These are phyloP conservation scores for Lindbergichthys nudifrons DNA, from an alignment of 2,797 vertebrate genomes.

Conservation along the genomic window DNA sequence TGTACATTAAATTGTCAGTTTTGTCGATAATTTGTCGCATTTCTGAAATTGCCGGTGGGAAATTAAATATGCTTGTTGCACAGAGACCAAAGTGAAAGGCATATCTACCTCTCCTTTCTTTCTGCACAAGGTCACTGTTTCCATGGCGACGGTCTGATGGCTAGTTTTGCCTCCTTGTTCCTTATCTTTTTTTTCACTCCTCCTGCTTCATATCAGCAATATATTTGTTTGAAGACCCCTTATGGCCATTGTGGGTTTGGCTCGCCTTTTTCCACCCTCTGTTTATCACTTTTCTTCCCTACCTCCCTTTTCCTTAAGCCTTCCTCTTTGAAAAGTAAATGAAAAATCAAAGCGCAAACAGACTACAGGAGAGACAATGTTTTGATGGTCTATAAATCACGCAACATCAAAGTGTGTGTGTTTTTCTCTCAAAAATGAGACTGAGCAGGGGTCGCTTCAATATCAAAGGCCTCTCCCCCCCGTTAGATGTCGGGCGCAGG, in stretches of 20 bases:
- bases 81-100: slow-evolving; percentile 67
- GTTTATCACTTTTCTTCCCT: slow-evolving; percentile 56
- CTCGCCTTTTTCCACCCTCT: slow-evolving; percentile 15
- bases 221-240: slow-evolving; percentile 77
- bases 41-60: slow-evolving; percentile 46
- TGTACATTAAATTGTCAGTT: slow-evolving; percentile 2
- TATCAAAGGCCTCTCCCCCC: slow-evolving; percentile 74
- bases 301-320: slow-evolving; percentile 49
- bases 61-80: slow-evolving; percentile 72
- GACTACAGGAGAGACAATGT: slow-evolving; percentile 63
- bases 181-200: slow-evolving; percentile 72
- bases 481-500: slow-evolving; percentile 64
- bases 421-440: slow-evolving; percentile 69
- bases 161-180: slow-evolving; percentile 78
- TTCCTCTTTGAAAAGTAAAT: slow-evolving; percentile 67
- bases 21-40: slow-evolving; percentile 40
- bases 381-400: slow-evolving; percentile 73
- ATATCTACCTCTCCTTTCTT: slow-evolving; percentile 74
- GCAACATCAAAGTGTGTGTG: slow-evolving; percentile 74
- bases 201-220: slow-evolving; percentile 75
- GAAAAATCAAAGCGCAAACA: slow-evolving; percentile 60
- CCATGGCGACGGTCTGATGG: slow-evolving; percentile 80
- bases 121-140: slow-evolving; percentile 83
- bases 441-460: slow-evolving; percentile 69
- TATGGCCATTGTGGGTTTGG: slow-evolving; percentile 55